phyloP scores from a whole-genome alignment of 2,888 invertebrate species.

The Athalia circularis region DNA sequence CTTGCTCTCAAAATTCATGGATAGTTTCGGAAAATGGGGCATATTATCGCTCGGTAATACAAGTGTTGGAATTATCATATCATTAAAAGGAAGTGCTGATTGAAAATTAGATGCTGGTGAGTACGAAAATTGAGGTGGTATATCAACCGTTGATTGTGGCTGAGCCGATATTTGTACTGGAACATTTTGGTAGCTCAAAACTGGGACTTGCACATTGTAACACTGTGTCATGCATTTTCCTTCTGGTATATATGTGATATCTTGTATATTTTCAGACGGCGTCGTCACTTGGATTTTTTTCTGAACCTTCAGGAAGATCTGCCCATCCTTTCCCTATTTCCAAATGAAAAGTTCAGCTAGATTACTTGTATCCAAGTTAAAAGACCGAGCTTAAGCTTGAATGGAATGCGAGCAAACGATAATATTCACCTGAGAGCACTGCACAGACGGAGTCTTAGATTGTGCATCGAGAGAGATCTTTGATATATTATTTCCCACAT shows the following conservation, averaged over 20 bases:
- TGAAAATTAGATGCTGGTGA: conserved; percentile 43
- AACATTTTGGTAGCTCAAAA: conserved; percentile 59
- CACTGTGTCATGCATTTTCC: conserved; percentile 55
- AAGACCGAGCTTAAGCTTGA: background rate
- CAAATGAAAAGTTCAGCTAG: conserved; percentile 2
- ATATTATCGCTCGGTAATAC: background rate
- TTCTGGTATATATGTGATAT: conserved; percentile 46
- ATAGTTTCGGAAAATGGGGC: background rate
- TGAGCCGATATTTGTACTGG: conserved; percentile 56
- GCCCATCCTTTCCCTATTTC: conserved; percentile 54
- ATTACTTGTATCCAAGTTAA: background rate
- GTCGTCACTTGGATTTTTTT: conserved; percentile 54
- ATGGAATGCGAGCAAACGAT: background rate
- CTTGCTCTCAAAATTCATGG: background rate
- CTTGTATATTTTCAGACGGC: conserved; percentile 50
- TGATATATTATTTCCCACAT: background rate
- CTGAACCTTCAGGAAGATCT: conserved; percentile 57
- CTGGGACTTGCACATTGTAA: conserved; percentile 60
- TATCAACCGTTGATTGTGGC: conserved; percentile 45
- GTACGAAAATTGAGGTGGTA: conserved; percentile 47
- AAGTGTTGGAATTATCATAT: conserved; percentile 20
- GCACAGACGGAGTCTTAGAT: background rate
- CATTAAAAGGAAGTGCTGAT: conserved; percentile 38
- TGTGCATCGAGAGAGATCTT: background rate
- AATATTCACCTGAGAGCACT: conserved; percentile 1